phyloP scores from a whole-genome alignment of 2,113 vertebrate genomes.

The Myodes glareolus region DNA sequence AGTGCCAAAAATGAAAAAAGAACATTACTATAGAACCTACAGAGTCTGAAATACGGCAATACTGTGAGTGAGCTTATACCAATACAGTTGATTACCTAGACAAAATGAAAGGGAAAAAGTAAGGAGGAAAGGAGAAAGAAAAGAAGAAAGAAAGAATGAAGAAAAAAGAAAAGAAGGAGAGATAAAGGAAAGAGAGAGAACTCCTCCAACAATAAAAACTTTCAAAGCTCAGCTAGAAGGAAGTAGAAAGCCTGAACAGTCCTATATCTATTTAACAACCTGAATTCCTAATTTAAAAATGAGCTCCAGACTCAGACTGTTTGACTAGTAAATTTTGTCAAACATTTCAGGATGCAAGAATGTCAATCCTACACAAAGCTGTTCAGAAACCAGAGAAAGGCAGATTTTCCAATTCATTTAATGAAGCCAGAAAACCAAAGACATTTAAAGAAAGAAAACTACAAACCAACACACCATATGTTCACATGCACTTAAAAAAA shows the following conservation, averaged over 20 bases:
- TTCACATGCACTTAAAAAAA: neutral
- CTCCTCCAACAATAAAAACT: neutral
- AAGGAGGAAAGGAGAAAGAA: no score
- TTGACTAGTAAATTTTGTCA: neutral
- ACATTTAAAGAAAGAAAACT: conserved; percentile 27
- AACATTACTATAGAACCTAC: neutral
- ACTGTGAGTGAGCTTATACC: neutral
- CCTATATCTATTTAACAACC: neutral
- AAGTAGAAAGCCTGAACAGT: neutral
- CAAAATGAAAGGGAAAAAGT: neutral
- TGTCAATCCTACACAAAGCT: neutral
- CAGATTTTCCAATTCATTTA: neutral
- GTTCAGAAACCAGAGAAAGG: neutral
- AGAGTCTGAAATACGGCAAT: neutral
- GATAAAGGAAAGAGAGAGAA: no score
- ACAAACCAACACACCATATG: neutral
- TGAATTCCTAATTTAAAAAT: neutral
- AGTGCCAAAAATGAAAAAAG: neutral
- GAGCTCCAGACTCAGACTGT: neutral
- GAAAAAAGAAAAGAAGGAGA: neutral
- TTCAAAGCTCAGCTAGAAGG: neutral
- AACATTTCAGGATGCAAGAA: neutral
- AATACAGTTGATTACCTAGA: neutral
- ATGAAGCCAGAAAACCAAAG: neutral
- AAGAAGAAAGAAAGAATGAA: neutral